These are phyloP conservation scores for Protodeltote pygarga DNA, from an alignment of 2,888 invertebrate genomes.

Conservation along the genomic window DNA sequence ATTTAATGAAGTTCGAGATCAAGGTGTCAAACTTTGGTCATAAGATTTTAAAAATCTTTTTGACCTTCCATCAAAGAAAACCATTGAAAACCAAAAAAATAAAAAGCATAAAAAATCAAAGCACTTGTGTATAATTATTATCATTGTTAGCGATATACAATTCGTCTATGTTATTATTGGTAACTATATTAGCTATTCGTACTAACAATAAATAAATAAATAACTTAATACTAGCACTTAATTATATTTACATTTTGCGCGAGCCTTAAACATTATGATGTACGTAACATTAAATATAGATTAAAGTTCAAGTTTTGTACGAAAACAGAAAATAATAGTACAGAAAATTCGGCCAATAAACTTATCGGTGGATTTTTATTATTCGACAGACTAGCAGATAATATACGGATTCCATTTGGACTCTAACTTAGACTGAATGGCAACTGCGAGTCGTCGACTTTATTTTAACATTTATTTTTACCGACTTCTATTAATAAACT, in stretches of 20 bases:
- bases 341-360: constrained; percentile 42
- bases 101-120: constrained; percentile 36
- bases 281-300: constrained; percentile 25
- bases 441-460: constrained; percentile 63
- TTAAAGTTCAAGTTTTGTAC: no score
- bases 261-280: constrained; percentile 42
- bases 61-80: background rate
- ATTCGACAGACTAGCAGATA: constrained; percentile 40
- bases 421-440: constrained; percentile 49
- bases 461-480: constrained; percentile 35
- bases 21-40: no score
- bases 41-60: no score
- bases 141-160: constrained; percentile 40
- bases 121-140: constrained; percentile 36
- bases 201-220: constrained; percentile 50
- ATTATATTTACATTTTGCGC: constrained; percentile 51
- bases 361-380: constrained; percentile 42
- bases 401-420: constrained; percentile 26
- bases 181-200: constrained; percentile 48
- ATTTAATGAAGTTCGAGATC: no score
- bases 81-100: constrained; percentile 3
- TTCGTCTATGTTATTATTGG: constrained; percentile 43
- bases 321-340: constrained; percentile 27
- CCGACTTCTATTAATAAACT: constrained; percentile 38
- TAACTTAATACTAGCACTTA: constrained; percentile 40